Evolutionary conservation across 2,888 invertebrate genomes (phyloP).

Genomic region (Drosophila barbarae): DNA sequence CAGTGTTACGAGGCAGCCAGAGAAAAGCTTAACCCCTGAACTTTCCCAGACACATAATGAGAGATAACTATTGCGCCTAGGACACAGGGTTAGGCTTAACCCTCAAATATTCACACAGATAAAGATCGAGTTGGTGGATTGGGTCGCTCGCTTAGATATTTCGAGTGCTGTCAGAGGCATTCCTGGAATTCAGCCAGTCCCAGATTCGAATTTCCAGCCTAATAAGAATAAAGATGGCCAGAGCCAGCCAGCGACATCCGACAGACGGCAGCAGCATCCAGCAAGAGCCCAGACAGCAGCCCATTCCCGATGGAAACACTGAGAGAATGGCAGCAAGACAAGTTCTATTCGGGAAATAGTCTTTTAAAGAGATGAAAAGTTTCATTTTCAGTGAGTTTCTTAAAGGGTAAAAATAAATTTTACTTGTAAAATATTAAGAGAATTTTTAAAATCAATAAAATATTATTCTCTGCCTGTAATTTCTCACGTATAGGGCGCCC

Average conservation of each 20-base stretch:
- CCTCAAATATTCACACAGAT: constrained; percentile 27
- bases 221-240: constrained; percentile 43
- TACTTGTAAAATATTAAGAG: too few relatives aligned
- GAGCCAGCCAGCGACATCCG: constrained; percentile 26
- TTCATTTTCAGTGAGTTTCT: too few relatives aligned
- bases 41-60: constrained; percentile 24
- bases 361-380: neutral
- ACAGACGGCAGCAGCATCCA: constrained; percentile 15
- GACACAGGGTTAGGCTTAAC: constrained; percentile 8
- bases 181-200: constrained; percentile 43
- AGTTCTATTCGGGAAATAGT: too few relatives aligned
- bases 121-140: constrained; percentile 12
- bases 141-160: constrained; percentile 15
- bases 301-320: constrained; percentile 10
- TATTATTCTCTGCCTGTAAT: neutral
- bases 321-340: neutral
- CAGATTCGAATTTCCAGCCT: constrained; percentile 35
- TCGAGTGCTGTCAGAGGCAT: constrained; percentile 26
- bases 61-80: constrained; percentile 1
- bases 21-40: constrained; percentile 14
- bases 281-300: constrained; percentile 22
- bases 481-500: constrained; percentile 21
- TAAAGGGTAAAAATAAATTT: neutral
- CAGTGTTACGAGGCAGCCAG: constrained; percentile 53
- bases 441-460: neutral